Evolutionary conservation across 2,888 invertebrate species (phyloP), one percentile per base, ranked within the genome.

Genomic region (Smittia aterrima): DNA sequence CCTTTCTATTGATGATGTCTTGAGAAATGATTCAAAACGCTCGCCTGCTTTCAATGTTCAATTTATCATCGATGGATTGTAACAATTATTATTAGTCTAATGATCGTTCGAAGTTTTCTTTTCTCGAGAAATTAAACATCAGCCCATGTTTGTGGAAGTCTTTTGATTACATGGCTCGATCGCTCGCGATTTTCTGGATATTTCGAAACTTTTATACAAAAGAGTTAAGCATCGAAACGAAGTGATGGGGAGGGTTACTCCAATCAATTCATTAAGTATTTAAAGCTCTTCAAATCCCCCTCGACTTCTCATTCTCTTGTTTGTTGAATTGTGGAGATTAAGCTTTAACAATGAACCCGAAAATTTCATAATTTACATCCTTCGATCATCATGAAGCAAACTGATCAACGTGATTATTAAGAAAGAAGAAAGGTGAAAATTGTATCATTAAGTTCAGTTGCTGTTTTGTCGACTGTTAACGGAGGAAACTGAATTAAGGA

Each of bases 51-150:
- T 53, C 53, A 53, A 53, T 20, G 53, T 53, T n/a, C 24, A 20
- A 58, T 71, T 71, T 71, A 58, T 71, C 58, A 58, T 71, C 71
- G 71, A 71, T 71, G 38, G 58, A 27, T 54, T 25, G 38, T 71
- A 71, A 71, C 41, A 71, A 71, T 71, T 27, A 71, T 71, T 54
- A 71, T 71, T 71, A 71, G 71, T 54, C 54, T 71, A 71, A 71
- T 71, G 71, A 71, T 71, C 71, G 54, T 38, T 58, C 27, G 25
- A 54, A 47, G 40, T 11, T 41, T 67, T 41, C 25, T 22, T 38
- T 38, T 38, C 38, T n/a, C n/a, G n/a, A n/a, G n/a, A n/a, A n/a
- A n/a, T n/a, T n/a, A n/a, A n/a, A 3, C 32, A 3, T 32, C 32
- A 9, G 32, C 32, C 32, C 32, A 32, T 32, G 32, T 32, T 32